Conservation (phyloP, 2,888 invertebrate genomes). For the Dryococelus australis region DNA sequence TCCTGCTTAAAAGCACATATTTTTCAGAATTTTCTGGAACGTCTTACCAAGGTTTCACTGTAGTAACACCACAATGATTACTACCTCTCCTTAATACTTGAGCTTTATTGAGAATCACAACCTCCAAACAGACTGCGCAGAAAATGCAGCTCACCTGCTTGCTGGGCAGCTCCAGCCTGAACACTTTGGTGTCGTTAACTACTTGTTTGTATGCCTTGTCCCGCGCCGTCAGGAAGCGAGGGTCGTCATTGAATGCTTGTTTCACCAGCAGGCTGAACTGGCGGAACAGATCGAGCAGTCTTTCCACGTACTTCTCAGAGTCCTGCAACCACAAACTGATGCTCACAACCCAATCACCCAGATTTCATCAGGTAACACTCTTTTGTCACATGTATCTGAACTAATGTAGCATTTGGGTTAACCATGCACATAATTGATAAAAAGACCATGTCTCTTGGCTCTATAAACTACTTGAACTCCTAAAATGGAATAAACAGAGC, state of each 20-base stretch:
- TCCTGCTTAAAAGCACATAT: too few relatives aligned
- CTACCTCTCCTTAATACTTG: too few relatives aligned
- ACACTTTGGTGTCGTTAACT: constrained; percentile 96
- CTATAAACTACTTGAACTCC: too few relatives aligned
- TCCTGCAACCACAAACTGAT: constrained; percentile 64
- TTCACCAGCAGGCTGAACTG: constrained; percentile 90
- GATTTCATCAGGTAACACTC: too few relatives aligned
- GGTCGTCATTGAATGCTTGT: constrained; percentile 96
- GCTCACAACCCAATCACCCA: not conserved
- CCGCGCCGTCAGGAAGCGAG: constrained; percentile 94
- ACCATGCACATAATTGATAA: not conserved
- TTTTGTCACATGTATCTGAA: too few relatives aligned
- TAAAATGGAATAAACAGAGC: too few relatives aligned
- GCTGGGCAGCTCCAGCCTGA: constrained; percentile 65
- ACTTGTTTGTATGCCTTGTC: constrained; percentile 98
- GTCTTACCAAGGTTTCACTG: too few relatives aligned
- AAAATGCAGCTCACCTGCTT: constrained; percentile 60
- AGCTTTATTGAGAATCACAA: too few relatives aligned
- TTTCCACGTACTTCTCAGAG: constrained; percentile 98
- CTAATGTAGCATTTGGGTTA: not conserved
- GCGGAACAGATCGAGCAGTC: constrained; percentile 90
- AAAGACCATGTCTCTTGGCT: too few relatives aligned
- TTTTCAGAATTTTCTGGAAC: too few relatives aligned
- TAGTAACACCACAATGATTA: too few relatives aligned
- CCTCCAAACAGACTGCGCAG: constrained; percentile 44